Evolutionary conservation across 2,888 invertebrate species (phyloP), one percentile per base, ranked within the genome.

Genomic region (Drosophila setosimentum): DNA sequence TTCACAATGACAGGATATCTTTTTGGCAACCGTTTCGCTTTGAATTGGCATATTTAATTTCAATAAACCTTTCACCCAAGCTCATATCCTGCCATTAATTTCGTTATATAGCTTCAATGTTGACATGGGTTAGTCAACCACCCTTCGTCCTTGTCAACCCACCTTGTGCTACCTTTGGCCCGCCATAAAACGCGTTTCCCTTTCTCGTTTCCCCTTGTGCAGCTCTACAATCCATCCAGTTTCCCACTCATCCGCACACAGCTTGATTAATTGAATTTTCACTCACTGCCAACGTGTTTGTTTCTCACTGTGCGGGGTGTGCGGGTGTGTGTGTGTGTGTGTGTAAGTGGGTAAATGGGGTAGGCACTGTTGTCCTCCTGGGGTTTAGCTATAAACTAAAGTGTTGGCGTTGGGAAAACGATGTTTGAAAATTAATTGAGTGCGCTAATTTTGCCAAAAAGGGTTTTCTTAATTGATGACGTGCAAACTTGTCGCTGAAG

Each of bases 181-280:
- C 59, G 10, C 21, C 27, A n/a, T 42, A 51, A 54, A 55, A 27
- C 60, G 63, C 68, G 69, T 53, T 48, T 67, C 70, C 76, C 51
- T 59, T 65, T 75, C 35, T 80, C 71, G 74, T 51, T 55, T 68
- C 67, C 40, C 76, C 68, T 63, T 7, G 57, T 33, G 33, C 63
- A 69, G 69, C 68, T 50, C 63, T 50, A 58, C 48, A n/a, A n/a
- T n/a, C n/a, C n/a, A 57, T 29, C 58, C 66, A 68, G 51, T 63
- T 65, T 72, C 50, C 35, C 66, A 63, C 45, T 58, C 60, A 49
- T 51, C 53, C 45, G 58, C 59, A 60, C 68, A 62, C 61, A 70
- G 73, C 78, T 85, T 85, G 89, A 85, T 85, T 85, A 85, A 85
- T 85, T 85, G 87, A 85, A 85, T 88, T 83, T 85, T 85, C 82